These are phyloP conservation scores for Phenacoccus solenopsis DNA, from an alignment of 1,140 invertebrate species.

Conservation along the genomic window DNA sequence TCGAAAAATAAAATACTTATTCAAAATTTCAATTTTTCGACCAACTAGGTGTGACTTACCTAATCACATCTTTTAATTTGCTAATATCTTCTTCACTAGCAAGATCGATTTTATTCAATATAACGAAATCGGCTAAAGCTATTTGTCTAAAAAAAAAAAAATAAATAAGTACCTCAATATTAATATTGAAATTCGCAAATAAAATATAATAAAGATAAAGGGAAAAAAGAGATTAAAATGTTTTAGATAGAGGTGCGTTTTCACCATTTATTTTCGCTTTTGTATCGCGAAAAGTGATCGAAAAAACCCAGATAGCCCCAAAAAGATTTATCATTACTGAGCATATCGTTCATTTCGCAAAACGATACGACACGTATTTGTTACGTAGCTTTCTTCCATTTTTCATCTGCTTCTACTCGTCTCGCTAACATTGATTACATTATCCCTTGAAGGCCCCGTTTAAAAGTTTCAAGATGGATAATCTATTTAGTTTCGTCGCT, in stretches of 20 bases:
- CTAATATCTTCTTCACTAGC: slow-evolving; percentile 19
- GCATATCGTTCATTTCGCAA: no score
- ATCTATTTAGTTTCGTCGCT: background rate
- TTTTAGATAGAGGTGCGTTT: no score
- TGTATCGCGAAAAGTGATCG: no score
- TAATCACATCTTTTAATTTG: slow-evolving; percentile 21
- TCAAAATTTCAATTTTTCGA: background rate
- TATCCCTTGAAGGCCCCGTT: background rate
- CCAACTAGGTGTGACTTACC: slow-evolving; percentile 21
- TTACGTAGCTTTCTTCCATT: background rate
- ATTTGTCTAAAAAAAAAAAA: slow-evolving; percentile 28
- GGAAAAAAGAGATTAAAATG: no score
- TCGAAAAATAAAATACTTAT: background rate
- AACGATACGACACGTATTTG: no score
- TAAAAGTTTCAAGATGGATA: background rate
- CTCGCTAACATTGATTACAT: background rate
- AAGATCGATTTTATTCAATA: slow-evolving; percentile 31
- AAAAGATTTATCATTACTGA: no score
- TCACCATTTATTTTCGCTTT: no score
- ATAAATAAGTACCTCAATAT: no score
- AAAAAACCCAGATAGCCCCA: no score
- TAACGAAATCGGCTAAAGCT: slow-evolving; percentile 30
- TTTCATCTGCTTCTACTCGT: background rate
- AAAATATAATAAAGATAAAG: no score
- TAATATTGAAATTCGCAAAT: no score